Base-by-base conservation (phyloP, 53 echinoderm and acorn worm species). In the Temnopleurus reevesii region DNA sequence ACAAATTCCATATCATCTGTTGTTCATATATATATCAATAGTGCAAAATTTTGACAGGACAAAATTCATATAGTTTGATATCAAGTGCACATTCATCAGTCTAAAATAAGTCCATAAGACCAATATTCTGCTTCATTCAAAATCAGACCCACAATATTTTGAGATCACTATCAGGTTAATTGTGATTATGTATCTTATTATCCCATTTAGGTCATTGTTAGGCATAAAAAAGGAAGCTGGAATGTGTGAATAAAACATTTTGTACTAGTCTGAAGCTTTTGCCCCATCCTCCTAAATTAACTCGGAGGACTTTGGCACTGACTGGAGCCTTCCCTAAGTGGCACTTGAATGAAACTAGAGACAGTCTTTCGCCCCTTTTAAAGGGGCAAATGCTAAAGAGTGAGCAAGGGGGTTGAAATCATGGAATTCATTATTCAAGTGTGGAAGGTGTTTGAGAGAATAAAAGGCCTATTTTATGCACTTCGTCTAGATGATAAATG, bases 251-350 rank as follows among this genome's bases (percentile, higher is more conserved):
- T 38, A 71, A 41, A 41, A 71, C 41, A 71, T 41, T 56, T 21
- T 41, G 49, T 51, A 26, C 49, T 27, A 25, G 79, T 79, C 43
- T 79, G 79, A 25, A 5, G 47, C 49, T 47, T 46, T 49, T 28
- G 29, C 79, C 49, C 79, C 79, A 49, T 49, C 46, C 79, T 79
- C 46, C 79, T 79, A 79, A 79, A 79, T 79, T 79, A 79, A 79
- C 47, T 79, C 49, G 45, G 79, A 79, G 79, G 79, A 79, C 49
- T 79, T 79, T 79, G 79, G 26, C 79, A 49, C 79, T 79, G 79
- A 49, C 51, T 49, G 79, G 79, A 79, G 79, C 79, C 79, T 79
- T 49, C 49, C 49, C 79, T 79, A 79, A 79, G 79, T 79, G 79
- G 79, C 27, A 79, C 79, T 79, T 79, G 79, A 79, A 27, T 79